These are phyloP conservation scores for Pteropus rufus DNA, from an alignment of 2,797 vertebrate genomes.

Conservation along the genomic window DNA sequence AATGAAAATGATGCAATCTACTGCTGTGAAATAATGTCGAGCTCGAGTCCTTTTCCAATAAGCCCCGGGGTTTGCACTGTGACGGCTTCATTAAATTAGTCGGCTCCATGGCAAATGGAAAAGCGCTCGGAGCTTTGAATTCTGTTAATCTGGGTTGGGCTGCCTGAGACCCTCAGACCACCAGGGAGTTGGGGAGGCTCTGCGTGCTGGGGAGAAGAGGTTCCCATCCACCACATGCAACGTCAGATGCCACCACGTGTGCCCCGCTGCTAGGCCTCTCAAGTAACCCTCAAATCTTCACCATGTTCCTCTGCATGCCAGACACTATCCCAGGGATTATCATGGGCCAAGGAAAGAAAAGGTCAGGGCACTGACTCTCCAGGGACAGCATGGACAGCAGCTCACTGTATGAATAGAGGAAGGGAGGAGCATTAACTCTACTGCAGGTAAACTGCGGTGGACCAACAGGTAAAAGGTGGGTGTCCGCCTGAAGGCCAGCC, in stretches of 20 bases:
- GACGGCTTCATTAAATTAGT: slow-evolving; percentile 77
- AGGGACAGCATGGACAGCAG: not conserved
- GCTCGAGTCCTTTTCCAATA: slow-evolving; percentile 74
- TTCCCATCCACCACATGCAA: accelerated
- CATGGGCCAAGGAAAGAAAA: not conserved
- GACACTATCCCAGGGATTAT: not conserved
- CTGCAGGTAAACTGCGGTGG: not conserved
- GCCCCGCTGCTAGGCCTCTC: not conserved
- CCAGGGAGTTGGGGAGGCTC: not conserved
- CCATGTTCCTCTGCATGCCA: accelerated
- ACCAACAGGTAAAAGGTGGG: accelerated
- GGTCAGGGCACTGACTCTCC: not conserved
- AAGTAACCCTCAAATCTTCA: not conserved
- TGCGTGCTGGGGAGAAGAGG: not conserved
- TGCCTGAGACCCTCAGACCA: slow-evolving; percentile 32
- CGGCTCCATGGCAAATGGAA: slow-evolving; percentile 70
- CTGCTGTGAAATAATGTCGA: slow-evolving; percentile 75
- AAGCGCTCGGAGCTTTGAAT: slow-evolving; percentile 50
- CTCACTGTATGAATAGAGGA: accelerated
- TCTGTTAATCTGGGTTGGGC: slow-evolving; percentile 59
- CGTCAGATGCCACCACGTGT: not conserved
- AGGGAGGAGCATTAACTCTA: not conserved
- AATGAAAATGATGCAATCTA: slow-evolving; percentile 77
- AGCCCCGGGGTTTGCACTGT: slow-evolving; percentile 72
- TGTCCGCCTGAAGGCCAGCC: not conserved